These are phyloP conservation scores for Squalus acanthias DNA, from an alignment of 2,797 vertebrate genomes.

Conservation along the genomic window DNA sequence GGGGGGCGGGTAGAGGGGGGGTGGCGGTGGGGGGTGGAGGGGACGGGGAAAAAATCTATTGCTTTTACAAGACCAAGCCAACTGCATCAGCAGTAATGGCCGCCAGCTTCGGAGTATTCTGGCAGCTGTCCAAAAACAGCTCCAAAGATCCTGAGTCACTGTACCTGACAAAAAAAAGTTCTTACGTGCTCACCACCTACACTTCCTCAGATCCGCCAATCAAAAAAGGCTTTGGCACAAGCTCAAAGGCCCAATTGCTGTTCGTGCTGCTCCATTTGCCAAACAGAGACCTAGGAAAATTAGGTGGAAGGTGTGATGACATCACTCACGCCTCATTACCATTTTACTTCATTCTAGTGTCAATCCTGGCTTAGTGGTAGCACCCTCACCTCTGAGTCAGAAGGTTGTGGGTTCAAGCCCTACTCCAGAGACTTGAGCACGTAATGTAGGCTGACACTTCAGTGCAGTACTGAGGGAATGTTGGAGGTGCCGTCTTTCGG, in stretches of 20 bases:
- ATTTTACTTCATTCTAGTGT: not conserved
- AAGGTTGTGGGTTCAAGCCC: not conserved
- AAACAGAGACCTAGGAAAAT: not conserved
- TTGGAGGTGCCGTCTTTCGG: not conserved
- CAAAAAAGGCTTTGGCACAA: not conserved
- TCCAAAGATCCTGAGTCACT: not conserved
- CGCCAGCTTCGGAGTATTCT: no score
- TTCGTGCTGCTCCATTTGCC: not conserved
- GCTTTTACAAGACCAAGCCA: no score
- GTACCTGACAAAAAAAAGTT: not conserved
- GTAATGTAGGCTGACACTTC: not conserved
- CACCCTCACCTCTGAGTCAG: not conserved
- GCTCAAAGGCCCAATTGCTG: not conserved
- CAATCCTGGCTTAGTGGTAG: not conserved
- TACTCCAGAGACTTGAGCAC: not conserved
- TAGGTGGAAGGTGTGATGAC: not conserved
- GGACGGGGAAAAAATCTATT: no score
- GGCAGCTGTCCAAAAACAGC: no score
- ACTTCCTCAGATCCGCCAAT: not conserved
- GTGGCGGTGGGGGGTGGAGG: no score
- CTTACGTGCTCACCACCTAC: not conserved
- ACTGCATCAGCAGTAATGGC: no score
- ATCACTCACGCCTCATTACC: not conserved
- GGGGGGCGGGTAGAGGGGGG: not conserved
- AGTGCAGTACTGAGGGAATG: not conserved